phyloP scores from a whole-genome alignment of 2,888 invertebrate species.

The Polymixis lichenea region DNA sequence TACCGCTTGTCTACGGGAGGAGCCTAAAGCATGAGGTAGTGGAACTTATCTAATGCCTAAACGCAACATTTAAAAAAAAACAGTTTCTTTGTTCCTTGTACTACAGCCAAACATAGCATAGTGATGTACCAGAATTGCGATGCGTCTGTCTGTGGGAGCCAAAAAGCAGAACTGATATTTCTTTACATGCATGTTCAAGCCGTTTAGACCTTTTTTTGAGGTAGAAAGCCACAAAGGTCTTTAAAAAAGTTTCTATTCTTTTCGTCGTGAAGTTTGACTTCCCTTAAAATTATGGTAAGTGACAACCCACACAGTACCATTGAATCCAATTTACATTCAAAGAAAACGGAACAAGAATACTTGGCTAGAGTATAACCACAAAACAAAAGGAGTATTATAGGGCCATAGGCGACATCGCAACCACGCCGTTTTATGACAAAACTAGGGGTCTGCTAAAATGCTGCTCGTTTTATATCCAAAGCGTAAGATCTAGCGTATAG shows the following conservation, averaged over 20 bases:
- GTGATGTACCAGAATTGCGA: no score
- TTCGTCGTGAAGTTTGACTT: neutral
- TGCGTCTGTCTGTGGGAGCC: no score
- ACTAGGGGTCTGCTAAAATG: constrained; percentile 60
- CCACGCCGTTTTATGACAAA: constrained; percentile 48
- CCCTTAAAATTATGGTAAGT: constrained; percentile 1
- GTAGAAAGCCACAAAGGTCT: neutral
- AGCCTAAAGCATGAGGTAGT: no score
- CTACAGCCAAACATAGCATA: no score
- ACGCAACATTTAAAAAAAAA: no score
- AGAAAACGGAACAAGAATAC: constrained; percentile 33
- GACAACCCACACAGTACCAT: neutral
- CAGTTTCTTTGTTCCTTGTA: no score
- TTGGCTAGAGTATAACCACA: neutral
- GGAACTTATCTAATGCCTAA: no score
- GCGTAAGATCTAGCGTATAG: constrained; percentile 63
- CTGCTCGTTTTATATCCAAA: constrained; percentile 63
- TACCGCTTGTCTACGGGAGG: no score
- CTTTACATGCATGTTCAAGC: neutral
- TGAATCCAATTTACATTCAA: constrained; percentile 29
- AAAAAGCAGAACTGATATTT: neutral
- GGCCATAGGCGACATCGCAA: constrained; percentile 47
- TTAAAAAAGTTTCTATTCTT: neutral
- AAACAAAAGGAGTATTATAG: constrained; percentile 6
- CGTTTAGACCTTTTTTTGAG: neutral